phyloP scores from a whole-genome alignment of 2,888 invertebrate species.

The Apodemia hepburni region DNA sequence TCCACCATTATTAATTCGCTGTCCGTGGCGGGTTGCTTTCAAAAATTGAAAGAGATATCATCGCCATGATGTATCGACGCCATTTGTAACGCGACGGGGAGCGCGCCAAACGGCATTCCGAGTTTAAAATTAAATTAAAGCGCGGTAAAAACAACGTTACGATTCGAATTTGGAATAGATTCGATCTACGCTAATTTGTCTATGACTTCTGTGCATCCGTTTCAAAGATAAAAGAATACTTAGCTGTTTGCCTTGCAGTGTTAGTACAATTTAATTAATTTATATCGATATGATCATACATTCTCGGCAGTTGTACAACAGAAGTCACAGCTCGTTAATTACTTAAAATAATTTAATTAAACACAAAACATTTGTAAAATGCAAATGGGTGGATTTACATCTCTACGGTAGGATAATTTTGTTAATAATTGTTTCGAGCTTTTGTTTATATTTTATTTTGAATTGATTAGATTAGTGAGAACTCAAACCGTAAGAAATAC shows the following conservation, averaged over 20 bases:
- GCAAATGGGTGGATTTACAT: constrained; percentile 40
- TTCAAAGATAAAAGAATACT: constrained; percentile 4
- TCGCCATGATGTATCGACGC: constrained; percentile 73
- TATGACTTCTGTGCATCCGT: constrained; percentile 48
- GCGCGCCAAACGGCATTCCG: constrained; percentile 61
- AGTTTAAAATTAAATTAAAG: constrained; percentile 77
- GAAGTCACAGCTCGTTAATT: constrained; percentile 15
- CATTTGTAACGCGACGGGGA: constrained; percentile 74
- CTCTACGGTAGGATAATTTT: constrained; percentile 38
- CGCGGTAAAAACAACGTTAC: constrained; percentile 70
- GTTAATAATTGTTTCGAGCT: constrained; percentile 25
- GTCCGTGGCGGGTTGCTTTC: constrained; percentile 58
- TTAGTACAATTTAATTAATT: constrained; percentile 15
- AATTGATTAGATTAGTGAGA: background rate
- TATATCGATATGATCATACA: constrained; percentile 10
- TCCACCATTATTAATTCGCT: constrained; percentile 63
- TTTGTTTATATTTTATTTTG: background rate
- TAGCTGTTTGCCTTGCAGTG: constrained; percentile 1
- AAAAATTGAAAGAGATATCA: constrained; percentile 78
- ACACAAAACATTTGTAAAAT: constrained; percentile 51
- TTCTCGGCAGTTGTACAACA: constrained; percentile 12
- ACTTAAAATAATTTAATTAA: constrained; percentile 51
- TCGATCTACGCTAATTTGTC: constrained; percentile 76
- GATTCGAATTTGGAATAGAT: constrained; percentile 49
- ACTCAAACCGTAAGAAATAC: background rate